A percentile compares a stretch with the other conserved stretches of the same genome.
These are phyloP conservation scores for Rugalucina vietnamica DNA, from an alignment of 2,888 invertebrate genomes.

Conservation along the genomic window DNA sequence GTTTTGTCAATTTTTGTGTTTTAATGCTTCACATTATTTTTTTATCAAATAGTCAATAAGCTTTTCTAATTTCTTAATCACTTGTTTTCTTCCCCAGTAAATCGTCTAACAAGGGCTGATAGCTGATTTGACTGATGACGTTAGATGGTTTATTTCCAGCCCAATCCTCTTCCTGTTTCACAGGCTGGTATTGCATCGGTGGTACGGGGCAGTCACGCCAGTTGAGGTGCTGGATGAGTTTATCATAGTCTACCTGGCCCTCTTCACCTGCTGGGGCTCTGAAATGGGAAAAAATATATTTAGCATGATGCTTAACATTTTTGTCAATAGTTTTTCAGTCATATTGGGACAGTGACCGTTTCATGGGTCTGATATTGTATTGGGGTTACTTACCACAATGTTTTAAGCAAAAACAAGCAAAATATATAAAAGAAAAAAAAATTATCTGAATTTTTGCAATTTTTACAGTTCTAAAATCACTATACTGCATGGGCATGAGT, in stretches of 20 bases:
- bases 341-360: background rate
- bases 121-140: constrained; percentile 66
- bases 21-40: no score
- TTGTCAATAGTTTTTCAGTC: no score
- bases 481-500: no score
- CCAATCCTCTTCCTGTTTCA: constrained; percentile 72
- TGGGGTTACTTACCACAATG: background rate
- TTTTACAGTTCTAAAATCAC: no score
- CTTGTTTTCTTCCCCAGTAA: constrained; percentile 66
- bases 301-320: no score
- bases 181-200: constrained; percentile 74
- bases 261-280: constrained; percentile 70
- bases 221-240: constrained; percentile 78
- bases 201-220: constrained; percentile 81
- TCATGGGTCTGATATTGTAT: no score
- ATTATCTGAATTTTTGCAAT: no score
- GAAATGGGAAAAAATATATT: constrained; percentile 44
- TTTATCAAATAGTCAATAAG: no score
- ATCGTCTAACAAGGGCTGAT: constrained; percentile 71
- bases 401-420: no score
- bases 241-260: constrained; percentile 74
- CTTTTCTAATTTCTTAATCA: background rate
- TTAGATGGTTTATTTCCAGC: constrained; percentile 69
- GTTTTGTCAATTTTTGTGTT: no score
- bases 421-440: no score